phyloP scores from a whole-genome alignment of 1,140 invertebrate genomes.

The Tenebrio molitor region DNA sequence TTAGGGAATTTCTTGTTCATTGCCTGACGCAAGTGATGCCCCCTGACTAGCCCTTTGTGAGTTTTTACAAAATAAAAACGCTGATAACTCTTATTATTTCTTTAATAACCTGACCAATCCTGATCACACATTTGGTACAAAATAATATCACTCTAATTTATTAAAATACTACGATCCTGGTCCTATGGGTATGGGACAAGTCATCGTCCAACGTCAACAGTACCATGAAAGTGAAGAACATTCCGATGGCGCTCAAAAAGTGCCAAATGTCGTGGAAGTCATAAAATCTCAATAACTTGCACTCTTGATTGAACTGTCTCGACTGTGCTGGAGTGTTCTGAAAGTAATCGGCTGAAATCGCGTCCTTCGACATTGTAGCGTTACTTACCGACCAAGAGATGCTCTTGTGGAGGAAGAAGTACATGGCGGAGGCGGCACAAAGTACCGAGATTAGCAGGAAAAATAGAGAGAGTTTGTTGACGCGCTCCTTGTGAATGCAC shows the following conservation, averaged over 20 bases:
- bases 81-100: too few relatives aligned
- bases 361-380: neutral
- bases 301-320: slow-evolving; percentile 79
- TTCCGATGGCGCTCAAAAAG: slow-evolving; percentile 84
- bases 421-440: slow-evolving; percentile 79
- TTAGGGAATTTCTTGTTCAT: slow-evolving; percentile 32
- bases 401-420: slow-evolving; percentile 82
- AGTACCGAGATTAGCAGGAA: slow-evolving; percentile 77
- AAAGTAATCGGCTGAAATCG: slow-evolving; percentile 44
- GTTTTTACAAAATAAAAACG: neutral
- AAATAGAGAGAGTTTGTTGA: slow-evolving; percentile 73
- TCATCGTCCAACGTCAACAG: slow-evolving; percentile 87
- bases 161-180: slow-evolving; percentile 85
- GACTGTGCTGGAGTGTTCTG: slow-evolving; percentile 85
- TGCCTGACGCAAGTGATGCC: neutral
- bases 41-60: neutral
- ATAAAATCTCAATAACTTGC: slow-evolving; percentile 83
- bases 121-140: too few relatives aligned
- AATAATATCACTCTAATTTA: neutral
- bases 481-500: slow-evolving; percentile 78
- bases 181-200: slow-evolving; percentile 74
- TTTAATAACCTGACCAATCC: too few relatives aligned
- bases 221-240: slow-evolving; percentile 92
- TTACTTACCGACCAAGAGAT: slow-evolving; percentile 84
- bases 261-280: slow-evolving; percentile 95